These are phyloP conservation scores for Girardinichthys multiradiatus DNA, from an alignment of 2,113 vertebrate genomes.

Conservation along the genomic window DNA sequence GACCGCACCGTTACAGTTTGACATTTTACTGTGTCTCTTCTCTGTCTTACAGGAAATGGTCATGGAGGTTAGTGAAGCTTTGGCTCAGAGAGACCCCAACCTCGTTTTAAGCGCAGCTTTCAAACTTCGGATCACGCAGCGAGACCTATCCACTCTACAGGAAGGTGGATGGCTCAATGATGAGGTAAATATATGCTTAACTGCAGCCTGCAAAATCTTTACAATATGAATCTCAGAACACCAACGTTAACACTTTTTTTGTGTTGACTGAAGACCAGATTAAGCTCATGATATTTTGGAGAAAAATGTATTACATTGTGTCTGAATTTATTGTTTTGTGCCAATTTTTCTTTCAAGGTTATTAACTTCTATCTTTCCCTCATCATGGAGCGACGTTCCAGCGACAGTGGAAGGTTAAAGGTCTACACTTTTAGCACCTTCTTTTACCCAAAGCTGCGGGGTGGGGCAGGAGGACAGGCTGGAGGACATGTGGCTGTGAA, in stretches of 20 bases:
- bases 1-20: neutral
- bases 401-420: conserved; percentile 69
- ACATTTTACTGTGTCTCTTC: neutral
- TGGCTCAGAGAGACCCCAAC: conserved; percentile 79
- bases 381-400: conserved; percentile 84
- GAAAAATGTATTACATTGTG: neutral
- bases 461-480: conserved; percentile 35
- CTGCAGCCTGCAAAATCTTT: neutral
- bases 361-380: conserved; percentile 96
- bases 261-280: neutral
- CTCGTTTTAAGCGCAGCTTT: conserved; percentile 89
- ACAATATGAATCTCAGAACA: neutral
- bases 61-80: conserved; percentile 81
- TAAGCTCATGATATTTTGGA: neutral
- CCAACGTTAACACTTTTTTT: neutral
- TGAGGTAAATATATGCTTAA: conserved; percentile 75
- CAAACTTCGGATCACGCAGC: conserved; percentile 88
- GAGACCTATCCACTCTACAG: conserved; percentile 87
- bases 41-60: conserved; percentile 85
- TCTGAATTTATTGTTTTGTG: neutral
- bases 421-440: conserved; percentile 93
- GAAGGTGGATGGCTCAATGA: conserved; percentile 90
- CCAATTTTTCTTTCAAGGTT: conserved; percentile 70
- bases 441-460: conserved; percentile 88
- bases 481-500: conserved; percentile 84